A percentile compares a stretch with the other conserved stretches of the same genome.
Conservation (phyloP, 2,113 vertebrate genomes). For the Ciconia stormi region DNA sequence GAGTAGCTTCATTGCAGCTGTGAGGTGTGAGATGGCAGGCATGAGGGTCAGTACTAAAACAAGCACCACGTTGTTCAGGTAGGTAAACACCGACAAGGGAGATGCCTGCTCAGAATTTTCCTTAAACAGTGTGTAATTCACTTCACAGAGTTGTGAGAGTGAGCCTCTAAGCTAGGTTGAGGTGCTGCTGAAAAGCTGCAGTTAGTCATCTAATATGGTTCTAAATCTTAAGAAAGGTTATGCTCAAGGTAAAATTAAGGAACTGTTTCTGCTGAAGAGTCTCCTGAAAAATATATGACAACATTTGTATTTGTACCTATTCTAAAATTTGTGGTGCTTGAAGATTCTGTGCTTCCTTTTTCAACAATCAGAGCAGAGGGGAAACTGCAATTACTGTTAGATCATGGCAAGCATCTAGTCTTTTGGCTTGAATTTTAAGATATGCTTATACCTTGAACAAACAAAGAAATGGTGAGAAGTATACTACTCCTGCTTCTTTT, state of each 20-base stretch:
- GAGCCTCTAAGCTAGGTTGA: not conserved
- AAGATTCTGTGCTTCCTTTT: not conserved
- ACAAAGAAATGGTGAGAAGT: not conserved
- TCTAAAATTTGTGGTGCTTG: not conserved
- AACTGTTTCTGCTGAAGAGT: not conserved
- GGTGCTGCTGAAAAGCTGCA: not conserved
- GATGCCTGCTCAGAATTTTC: slow-evolving; percentile 5
- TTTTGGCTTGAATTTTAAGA: not conserved
- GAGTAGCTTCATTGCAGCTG: not conserved
- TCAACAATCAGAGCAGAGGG: not conserved
- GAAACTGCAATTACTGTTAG: not conserved
- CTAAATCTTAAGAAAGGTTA: not conserved
- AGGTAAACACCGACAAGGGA: not conserved
- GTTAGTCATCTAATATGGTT: not conserved
- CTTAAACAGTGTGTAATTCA: slow-evolving; percentile 29
- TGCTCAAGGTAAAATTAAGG: not conserved
- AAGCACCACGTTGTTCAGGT: slow-evolving; percentile 39
- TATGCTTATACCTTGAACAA: not conserved
- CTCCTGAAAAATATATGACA: not conserved
- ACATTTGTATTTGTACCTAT: not conserved
- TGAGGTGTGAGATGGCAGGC: not conserved
- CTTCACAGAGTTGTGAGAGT: not conserved
- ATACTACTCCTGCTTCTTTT: not conserved
- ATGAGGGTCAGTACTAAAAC: not conserved
- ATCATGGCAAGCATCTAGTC: not conserved